Base-by-base conservation (phyloP, 2,888 invertebrate species). In the Netelia melanura region DNA sequence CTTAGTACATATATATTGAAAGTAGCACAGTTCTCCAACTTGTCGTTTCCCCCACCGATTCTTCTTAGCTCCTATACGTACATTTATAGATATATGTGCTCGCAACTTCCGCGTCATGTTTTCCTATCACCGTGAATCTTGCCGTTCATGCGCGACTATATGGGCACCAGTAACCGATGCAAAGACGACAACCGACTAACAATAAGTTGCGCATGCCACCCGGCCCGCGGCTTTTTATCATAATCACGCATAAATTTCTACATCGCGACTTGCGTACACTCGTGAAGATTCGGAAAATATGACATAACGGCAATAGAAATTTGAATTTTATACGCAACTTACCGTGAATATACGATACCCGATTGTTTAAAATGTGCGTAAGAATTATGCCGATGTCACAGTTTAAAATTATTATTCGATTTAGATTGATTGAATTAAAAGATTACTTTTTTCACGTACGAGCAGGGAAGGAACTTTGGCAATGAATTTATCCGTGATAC, bases 91-190 rank as follows among this genome's bases (percentile, higher is more conserved):
- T 81, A 70, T 77, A 44, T 71, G 65, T 61, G 44, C 52, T 52
- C 48, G 67, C 84, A 71, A 86, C 86, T 86, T 86, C 86, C 86
- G 86, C 85, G 86, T 86, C 86, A 83, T 86, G 85, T 86, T 86
- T 83, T 77, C 83, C 85, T 85, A 86, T 85, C 86, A 79, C 30
- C 81, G 80, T 78, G 86, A 79, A 86, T 86, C 86, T 86, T 48
- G 38, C 23, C 52, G 79, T 70, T 74, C 76, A 52, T 61, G 70
- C 58, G 56, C 54, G 30, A 38, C 23, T 30, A 65, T 65, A 38
- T 17, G 78, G 23, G 23, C 62, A 23, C 25, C 11, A 65, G 65
- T 54, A 65, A 56, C 56, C 64, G 75, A 76, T 82, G 56, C 76
- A 56, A 70, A 76, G 56, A 76, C 61, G 48, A 67, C 71, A 54